Percentiles rank a stretch among this genome's conserved stretches.
Conservation (phyloP, 2,797 vertebrate species). For the Babyrousa celebensis region DNA sequence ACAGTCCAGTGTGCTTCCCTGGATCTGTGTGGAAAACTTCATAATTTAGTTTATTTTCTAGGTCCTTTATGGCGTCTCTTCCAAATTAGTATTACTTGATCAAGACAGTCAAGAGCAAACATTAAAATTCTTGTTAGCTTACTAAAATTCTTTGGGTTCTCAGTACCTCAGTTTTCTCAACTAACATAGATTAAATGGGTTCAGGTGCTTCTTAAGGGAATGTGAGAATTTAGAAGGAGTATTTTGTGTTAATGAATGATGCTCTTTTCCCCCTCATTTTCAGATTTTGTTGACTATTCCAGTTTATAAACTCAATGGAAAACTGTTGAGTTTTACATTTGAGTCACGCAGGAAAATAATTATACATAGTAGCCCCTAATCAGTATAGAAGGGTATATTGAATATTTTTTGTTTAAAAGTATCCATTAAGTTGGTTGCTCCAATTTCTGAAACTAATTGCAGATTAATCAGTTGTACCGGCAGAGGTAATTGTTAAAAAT, state of each 20-base stretch:
- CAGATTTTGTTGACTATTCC: slow-evolving; percentile 43
- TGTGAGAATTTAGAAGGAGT: not conserved
- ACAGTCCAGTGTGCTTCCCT: not conserved
- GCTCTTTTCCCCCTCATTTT: not conserved
- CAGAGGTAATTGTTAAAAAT: slow-evolving; percentile 45
- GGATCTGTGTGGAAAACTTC: not conserved
- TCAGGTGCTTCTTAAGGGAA: not conserved
- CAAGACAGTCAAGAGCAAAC: not conserved
- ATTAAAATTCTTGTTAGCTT: slow-evolving; percentile 32
- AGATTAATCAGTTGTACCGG: slow-evolving; percentile 42
- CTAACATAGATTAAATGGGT: not conserved
- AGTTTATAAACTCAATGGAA: not conserved
- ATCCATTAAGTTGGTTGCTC: slow-evolving; percentile 37
- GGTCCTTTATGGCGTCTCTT: not conserved
- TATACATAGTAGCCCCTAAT: not conserved
- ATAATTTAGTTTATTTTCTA: slow-evolving; percentile 21
- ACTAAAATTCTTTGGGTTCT: slow-evolving; percentile 23
- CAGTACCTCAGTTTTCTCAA: not conserved
- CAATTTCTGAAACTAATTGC: slow-evolving; percentile 46
- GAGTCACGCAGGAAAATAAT: slow-evolving; percentile 25
- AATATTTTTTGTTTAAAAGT: slow-evolving; percentile 36
- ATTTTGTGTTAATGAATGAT: not conserved
- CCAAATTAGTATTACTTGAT: not conserved
- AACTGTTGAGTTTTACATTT: not conserved
- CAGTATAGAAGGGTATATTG: not conserved